These are phyloP conservation scores for Melangyna quadrimaculata DNA, from an alignment of 2,888 invertebrate genomes.

Conservation along the genomic window DNA sequence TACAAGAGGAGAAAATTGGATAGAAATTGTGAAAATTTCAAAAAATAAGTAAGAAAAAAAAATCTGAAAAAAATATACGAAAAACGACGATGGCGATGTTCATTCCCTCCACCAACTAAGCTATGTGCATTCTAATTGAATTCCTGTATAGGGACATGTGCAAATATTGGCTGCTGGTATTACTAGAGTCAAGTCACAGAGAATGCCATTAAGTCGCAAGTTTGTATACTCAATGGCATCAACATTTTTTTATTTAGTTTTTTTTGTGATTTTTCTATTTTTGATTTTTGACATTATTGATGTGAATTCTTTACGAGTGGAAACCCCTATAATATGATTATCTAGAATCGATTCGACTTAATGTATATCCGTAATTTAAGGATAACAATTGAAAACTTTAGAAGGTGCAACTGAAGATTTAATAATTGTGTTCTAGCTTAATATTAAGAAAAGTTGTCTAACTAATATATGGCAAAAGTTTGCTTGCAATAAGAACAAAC, in stretches of 20 bases:
- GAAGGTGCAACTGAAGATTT: neutral
- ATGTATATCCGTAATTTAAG: neutral
- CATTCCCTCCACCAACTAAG: slow-evolving; percentile 39
- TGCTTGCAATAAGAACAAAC: neutral
- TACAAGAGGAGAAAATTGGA: slow-evolving; percentile 66
- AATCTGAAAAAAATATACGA: slow-evolving; percentile 10
- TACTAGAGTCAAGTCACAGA: slow-evolving; percentile 49
- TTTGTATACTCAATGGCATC: slow-evolving; percentile 26
- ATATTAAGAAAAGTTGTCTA: neutral
- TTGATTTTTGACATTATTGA: neutral
- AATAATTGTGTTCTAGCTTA: neutral
- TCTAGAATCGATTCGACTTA: neutral
- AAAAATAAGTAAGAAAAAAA: slow-evolving; percentile 45
- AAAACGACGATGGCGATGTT: slow-evolving; percentile 23
- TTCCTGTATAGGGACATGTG: slow-evolving; percentile 58
- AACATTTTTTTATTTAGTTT: slow-evolving; percentile 1
- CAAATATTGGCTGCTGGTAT: slow-evolving; percentile 65
- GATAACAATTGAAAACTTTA: neutral
- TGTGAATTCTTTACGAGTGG: neutral
- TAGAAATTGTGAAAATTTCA: slow-evolving; percentile 67
- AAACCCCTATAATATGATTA: neutral
- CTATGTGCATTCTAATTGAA: slow-evolving; percentile 66
- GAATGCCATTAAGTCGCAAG: slow-evolving; percentile 56
- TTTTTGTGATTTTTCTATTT: neutral
- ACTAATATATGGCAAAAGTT: neutral